These are phyloP conservation scores for Danaus plexippus DNA, from an alignment of 1,140 invertebrate species.

Conservation along the genomic window DNA sequence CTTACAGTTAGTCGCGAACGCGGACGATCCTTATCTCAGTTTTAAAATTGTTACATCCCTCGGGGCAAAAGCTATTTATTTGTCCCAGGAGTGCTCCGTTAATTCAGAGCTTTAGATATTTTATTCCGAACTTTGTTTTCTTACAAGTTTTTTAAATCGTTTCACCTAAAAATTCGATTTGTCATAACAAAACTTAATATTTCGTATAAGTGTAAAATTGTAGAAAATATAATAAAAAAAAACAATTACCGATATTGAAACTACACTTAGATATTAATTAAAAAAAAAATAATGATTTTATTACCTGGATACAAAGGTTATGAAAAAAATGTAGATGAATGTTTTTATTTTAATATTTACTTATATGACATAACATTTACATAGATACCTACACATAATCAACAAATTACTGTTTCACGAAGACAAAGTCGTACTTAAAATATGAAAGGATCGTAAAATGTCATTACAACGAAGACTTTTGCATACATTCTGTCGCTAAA, in stretches of 20 bases:
- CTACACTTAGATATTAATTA: too few species aligned
- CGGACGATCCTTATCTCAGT: slow-evolving; percentile 68
- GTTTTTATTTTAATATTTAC: slow-evolving; percentile 10
- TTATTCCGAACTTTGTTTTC: slow-evolving; percentile 41
- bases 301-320: too few species aligned
- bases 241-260: too few species aligned
- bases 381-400: not conserved
- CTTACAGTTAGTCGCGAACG: slow-evolving; percentile 52
- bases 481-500: slow-evolving; percentile 50
- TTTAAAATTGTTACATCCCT: slow-evolving; percentile 69
- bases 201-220: too few species aligned
- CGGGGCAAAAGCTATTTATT: slow-evolving; percentile 56
- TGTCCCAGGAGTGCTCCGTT: slow-evolving; percentile 48
- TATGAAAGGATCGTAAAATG: slow-evolving; percentile 56
- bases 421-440: slow-evolving; percentile 42
- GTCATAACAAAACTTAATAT: too few species aligned
- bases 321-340: too few species aligned
- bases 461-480: slow-evolving; percentile 49
- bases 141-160: too few species aligned
- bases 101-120: slow-evolving; percentile 56
- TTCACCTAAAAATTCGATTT: too few species aligned
- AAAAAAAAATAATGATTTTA: too few species aligned
- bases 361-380: not conserved
- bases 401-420: slow-evolving; percentile 38
- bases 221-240: too few species aligned